Evolutionary conservation across 23 tunicate species (phyloP).

Genomic region (Trididemnum clinides): DNA sequence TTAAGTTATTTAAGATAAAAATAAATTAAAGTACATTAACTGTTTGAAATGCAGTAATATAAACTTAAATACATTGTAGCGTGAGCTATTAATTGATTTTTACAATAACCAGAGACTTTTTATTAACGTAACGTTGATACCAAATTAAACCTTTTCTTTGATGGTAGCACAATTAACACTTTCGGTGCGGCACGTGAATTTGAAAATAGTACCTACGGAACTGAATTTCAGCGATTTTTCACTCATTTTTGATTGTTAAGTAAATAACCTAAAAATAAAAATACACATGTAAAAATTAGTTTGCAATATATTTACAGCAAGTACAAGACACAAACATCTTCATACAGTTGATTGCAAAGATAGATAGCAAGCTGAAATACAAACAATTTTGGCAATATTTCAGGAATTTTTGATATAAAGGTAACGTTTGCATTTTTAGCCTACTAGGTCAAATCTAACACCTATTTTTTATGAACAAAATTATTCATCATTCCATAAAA

Average conservation of each 20-base stretch:
- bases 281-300: constrained; percentile 14
- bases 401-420: constrained; percentile 14
- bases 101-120: too few relatives aligned
- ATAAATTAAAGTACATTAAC: too few relatives aligned
- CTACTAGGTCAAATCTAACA: constrained; percentile 17
- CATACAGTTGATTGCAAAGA: constrained; percentile 3
- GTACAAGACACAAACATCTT: constrained; percentile 13
- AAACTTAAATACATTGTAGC: too few relatives aligned
- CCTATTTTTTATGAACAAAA: not conserved
- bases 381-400: not conserved
- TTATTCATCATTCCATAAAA: constrained; percentile 8
- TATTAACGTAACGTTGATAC: too few relatives aligned
- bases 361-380: constrained; percentile 16
- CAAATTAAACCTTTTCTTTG: too few relatives aligned
- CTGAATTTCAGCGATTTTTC: constrained; percentile 15
- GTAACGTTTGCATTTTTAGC: constrained; percentile 7
- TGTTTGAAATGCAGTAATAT: too few relatives aligned
- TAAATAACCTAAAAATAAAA: constrained; percentile 13
- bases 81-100: too few relatives aligned
- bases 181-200: constrained; percentile 16
- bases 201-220: constrained; percentile 9
- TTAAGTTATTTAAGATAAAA: too few relatives aligned
- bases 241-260: constrained; percentile 5
- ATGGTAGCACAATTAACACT: too few relatives aligned
- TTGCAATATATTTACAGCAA: constrained; percentile 15